These are phyloP conservation scores for Acestrorhynchus altus DNA, from an alignment of 2,797 vertebrate species.

Conservation along the genomic window DNA sequence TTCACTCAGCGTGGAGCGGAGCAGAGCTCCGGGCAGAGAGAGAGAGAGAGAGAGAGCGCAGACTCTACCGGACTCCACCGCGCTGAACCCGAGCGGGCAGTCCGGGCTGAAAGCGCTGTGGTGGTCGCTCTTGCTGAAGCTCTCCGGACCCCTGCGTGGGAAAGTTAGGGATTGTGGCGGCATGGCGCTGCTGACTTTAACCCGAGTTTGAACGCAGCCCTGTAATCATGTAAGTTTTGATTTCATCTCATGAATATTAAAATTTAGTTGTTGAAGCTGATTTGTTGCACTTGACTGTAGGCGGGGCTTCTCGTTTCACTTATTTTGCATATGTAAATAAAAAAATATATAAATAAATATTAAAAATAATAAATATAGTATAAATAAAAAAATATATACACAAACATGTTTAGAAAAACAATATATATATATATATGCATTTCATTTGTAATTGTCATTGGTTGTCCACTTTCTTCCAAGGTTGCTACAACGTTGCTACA, in stretches of 20 bases:
- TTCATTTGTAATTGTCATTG: too few relatives aligned
- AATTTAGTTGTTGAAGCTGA: background rate
- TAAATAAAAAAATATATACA: too few relatives aligned
- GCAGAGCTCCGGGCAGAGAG: background rate
- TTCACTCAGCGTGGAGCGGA: background rate
- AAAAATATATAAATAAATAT: too few relatives aligned
- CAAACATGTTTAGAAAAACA: too few relatives aligned
- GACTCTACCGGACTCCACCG: too few relatives aligned
- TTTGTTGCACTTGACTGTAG: too few relatives aligned
- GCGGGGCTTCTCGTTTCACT: background rate
- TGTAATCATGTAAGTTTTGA: background rate
- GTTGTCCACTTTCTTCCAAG: too few relatives aligned
- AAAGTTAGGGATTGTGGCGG: slow-evolving; percentile 1
- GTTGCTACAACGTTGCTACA: too few relatives aligned
- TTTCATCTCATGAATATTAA: background rate
- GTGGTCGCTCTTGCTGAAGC: background rate
- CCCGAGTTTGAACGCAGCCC: background rate
- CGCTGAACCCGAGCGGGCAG: too few relatives aligned
- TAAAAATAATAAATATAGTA: too few relatives aligned
- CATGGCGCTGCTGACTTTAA: slow-evolving; percentile 3
- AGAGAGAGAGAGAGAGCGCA: background rate
- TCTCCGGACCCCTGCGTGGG: background rate
- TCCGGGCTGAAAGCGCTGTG: background rate
- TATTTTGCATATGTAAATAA: too few relatives aligned
- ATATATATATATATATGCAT: too few relatives aligned